Evolutionary conservation across 2,113 vertebrate genomes (phyloP), one percentile per base, ranked within the genome.

Genomic region (Melozone crissalis): DNA sequence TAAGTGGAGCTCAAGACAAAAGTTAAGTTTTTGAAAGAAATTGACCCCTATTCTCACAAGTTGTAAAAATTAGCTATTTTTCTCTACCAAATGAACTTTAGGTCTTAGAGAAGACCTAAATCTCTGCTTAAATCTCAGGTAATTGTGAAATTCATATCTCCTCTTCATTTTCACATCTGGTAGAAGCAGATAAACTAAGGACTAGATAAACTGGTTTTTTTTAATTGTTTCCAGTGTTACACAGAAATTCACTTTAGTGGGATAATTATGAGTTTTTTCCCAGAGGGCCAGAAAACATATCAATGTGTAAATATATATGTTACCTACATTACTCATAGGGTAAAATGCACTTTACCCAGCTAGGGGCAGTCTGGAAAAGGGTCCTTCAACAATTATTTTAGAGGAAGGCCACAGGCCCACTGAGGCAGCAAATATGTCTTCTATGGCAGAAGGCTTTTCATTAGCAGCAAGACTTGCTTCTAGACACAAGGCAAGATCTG

Each of bases 1-100:
- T 80, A 35, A 0, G 0, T 3, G 2, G 22, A 80, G 10, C 23
- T 79, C 37, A 24, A 93, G 41, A 72, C 7, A 62, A 46, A 90
- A 69, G 43, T 73, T 66, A 49, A 49, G 5, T 82, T 90, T 82
- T 62, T 37, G 41, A 73, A 83, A 85, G 21, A 85, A 88, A 73
- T 44, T 85, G 31, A 26, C 4, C 9, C 39, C 12, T 86, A 5
- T 69, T 74, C 43, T 92, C 16, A 39, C 10, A 51, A 69, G 23
- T 49, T 73, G 23, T 77, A 55, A 69, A 44, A 85, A 51, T 33
- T 43, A 73, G 21, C 11, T 62, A 11, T 80, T 85, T 78, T 43
- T 30, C 24, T 73, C 67, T 88, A 46, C 18, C n/a, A 84, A 69
- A 90, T 54, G 5, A 87, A 69, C 7, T 61, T 71, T 71, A 80